These are phyloP conservation scores for Henricia sp. DNA, from an alignment of 53 echinoderm and acorn worm genomes.

Conservation along the genomic window DNA sequence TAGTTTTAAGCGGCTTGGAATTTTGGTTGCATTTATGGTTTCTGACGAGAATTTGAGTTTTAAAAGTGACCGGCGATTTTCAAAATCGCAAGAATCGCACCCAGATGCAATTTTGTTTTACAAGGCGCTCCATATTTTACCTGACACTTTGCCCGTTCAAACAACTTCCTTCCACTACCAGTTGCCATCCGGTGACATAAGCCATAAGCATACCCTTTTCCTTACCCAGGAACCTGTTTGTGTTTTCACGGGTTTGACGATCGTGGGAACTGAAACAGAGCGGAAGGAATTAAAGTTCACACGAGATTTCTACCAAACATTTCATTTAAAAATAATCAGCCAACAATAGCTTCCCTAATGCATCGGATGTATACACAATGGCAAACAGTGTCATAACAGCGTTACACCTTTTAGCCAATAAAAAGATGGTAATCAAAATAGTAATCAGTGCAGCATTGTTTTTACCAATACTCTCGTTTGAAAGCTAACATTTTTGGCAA, in stretches of 20 bases:
- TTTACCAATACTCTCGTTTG: too few relatives aligned
- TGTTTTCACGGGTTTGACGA: not conserved
- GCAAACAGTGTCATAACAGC: too few relatives aligned
- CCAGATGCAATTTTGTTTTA: not conserved
- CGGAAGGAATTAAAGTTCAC: not conserved
- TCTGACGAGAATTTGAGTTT: not conserved
- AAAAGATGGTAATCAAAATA: too few relatives aligned
- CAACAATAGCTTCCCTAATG: too few relatives aligned
- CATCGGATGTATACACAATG: too few relatives aligned
- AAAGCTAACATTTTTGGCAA: too few relatives aligned
- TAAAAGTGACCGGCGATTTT: not conserved
- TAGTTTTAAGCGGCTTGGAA: not conserved
- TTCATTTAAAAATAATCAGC: not conserved
- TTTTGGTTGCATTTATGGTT: not conserved
- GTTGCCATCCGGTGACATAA: conserved; percentile 4
- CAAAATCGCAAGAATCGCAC: not conserved
- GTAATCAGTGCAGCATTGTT: too few relatives aligned
- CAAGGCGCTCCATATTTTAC: not conserved
- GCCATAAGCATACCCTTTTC: too few relatives aligned
- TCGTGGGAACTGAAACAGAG: conserved; percentile 2
- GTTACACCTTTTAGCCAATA: too few relatives aligned
- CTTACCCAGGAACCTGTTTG: not conserved
- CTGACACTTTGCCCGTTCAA: not conserved
- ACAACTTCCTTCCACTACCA: conserved; percentile 7
- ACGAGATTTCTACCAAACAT: not conserved